Evolutionary conservation across 2,797 vertebrate species (phyloP).

Genomic region (Carduelis carduelis): DNA sequence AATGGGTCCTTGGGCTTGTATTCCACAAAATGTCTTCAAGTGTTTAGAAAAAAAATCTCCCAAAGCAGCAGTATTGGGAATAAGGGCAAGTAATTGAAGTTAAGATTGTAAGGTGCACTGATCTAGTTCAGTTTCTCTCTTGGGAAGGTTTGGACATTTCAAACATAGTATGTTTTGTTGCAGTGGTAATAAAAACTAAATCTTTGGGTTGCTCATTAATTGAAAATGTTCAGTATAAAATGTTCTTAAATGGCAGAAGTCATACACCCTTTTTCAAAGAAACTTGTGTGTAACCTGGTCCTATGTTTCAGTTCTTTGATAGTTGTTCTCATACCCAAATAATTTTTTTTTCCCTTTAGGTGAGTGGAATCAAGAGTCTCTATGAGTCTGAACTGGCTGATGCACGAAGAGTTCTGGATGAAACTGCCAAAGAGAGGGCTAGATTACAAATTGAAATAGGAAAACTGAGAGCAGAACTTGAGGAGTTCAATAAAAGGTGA

Average conservation of each 20-base stretch:
- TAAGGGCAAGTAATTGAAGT: not conserved
- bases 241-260: not conserved
- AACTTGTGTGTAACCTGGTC: not conserved
- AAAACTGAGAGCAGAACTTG: slow-evolving; percentile 87
- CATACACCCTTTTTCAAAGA: not conserved
- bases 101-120: not conserved
- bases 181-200: not conserved
- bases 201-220: not conserved
- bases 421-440: slow-evolving; percentile 90
- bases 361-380: slow-evolving; percentile 87
- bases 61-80: not conserved
- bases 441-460: slow-evolving; percentile 92
- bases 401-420: slow-evolving; percentile 89
- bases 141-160: not conserved
- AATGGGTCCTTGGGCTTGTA: not conserved
- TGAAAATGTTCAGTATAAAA: not conserved
- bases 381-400: slow-evolving; percentile 94
- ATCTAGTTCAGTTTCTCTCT: not conserved
- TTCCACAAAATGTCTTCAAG: not conserved
- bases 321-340: not conserved
- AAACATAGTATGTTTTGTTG: not conserved
- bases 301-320: not conserved
- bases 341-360: slow-evolving; percentile 65
- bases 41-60: not conserved
- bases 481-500: slow-evolving; percentile 86